These are phyloP conservation scores for Tachyglossus aculeatus DNA, from an alignment of 2,797 vertebrate species.

Conservation along the genomic window DNA sequence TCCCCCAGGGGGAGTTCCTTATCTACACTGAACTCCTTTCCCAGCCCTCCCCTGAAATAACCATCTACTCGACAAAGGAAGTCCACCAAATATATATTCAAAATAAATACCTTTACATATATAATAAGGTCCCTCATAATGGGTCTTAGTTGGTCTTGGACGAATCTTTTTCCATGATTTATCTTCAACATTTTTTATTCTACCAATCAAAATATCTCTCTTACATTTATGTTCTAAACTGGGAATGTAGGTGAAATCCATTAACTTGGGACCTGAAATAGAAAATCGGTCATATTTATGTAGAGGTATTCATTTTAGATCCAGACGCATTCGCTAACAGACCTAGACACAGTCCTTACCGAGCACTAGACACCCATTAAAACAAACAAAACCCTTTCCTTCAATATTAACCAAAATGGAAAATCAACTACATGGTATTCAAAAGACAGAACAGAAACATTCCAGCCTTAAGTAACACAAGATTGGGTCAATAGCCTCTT, in stretches of 20 bases:
- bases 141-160: slow-evolving; percentile 93
- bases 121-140: slow-evolving; percentile 97
- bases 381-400: not conserved
- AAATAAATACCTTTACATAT: slow-evolving; percentile 92
- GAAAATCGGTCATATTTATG: slow-evolving; percentile 19
- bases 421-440: too few species aligned
- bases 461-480: too few species aligned
- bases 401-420: not conserved
- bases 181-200: slow-evolving; percentile 85
- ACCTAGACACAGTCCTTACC: not conserved
- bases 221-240: slow-evolving; percentile 94
- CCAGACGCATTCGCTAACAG: slow-evolving; percentile 7
- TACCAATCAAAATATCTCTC: slow-evolving; percentile 93
- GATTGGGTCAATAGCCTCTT: too few species aligned
- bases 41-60: too few species aligned
- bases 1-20: too few species aligned
- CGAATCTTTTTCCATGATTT: slow-evolving; percentile 94
- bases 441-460: too few species aligned
- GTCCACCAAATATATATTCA: not conserved
- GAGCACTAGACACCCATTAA: not conserved
- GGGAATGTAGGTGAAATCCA: slow-evolving; percentile 85
- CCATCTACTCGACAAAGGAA: too few species aligned
- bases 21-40: too few species aligned
- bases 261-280: slow-evolving; percentile 84
- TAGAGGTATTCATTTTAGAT: not conserved